These are phyloP conservation scores for Drosophila tsacasi DNA, from an alignment of 1,140 invertebrate species.

Conservation along the genomic window DNA sequence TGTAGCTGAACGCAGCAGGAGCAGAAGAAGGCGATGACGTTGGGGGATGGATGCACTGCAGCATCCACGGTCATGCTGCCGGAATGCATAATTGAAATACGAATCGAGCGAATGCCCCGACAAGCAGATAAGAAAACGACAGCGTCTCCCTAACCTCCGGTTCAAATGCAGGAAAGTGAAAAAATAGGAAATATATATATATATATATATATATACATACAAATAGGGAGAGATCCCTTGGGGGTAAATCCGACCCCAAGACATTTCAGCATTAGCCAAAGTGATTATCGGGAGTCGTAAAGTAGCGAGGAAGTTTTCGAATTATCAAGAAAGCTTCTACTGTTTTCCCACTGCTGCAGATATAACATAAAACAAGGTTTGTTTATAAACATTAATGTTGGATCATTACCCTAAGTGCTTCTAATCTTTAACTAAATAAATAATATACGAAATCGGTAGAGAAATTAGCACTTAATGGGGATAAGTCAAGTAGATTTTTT, in stretches of 20 bases:
- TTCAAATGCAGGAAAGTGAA: conserved; percentile 15
- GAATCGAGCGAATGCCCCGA: conserved; percentile 51
- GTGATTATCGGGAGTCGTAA: conserved; percentile 29
- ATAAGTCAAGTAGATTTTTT: background rate
- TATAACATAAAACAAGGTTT: background rate
- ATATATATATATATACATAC: background rate
- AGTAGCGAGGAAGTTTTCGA: conserved; percentile 13
- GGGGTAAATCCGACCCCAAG: background rate
- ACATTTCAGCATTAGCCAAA: conserved; percentile 29
- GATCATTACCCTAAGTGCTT: conserved; percentile 1
- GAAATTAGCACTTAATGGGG: background rate
- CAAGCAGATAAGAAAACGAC: conserved; percentile 48
- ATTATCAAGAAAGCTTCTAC: background rate
- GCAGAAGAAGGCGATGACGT: background rate
- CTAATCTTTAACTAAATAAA: conserved; percentile 6
- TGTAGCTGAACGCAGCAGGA: background rate
- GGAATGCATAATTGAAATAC: conserved; percentile 80
- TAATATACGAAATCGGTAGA: background rate
- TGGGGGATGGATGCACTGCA: conserved; percentile 13
- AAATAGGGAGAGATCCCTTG: background rate
- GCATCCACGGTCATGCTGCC: conserved; percentile 61
- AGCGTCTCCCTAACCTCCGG: conserved; percentile 21
- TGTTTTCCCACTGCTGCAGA: background rate
- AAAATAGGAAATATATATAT: background rate
- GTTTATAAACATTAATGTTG: conserved; percentile 10